phyloP scores from a whole-genome alignment of 1,140 invertebrate genomes.

The Meloidogyne hapla region DNA sequence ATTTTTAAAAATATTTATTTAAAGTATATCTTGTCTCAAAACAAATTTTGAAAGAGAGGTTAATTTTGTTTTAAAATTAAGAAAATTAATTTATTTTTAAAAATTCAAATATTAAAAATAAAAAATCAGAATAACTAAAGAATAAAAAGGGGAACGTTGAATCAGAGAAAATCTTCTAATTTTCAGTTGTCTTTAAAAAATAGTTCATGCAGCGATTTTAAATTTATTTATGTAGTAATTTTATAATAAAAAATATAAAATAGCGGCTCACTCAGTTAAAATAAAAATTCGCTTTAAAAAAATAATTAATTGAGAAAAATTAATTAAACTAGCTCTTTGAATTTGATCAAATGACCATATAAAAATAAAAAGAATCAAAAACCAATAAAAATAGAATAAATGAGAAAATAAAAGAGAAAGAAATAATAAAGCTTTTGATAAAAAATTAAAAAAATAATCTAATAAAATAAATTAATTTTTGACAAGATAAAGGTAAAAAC shows the following conservation, averaged over 20 bases:
- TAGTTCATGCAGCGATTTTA: too few species aligned
- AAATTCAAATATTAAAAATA: too few species aligned
- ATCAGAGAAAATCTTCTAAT: too few species aligned
- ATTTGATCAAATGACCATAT: background rate
- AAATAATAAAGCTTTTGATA: background rate
- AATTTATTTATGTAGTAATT: too few species aligned
- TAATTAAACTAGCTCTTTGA: background rate
- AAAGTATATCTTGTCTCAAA: too few species aligned
- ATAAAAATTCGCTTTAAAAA: background rate
- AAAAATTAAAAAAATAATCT: background rate
- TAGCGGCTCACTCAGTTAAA: background rate
- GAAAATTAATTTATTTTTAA: too few species aligned
- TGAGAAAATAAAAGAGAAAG: background rate
- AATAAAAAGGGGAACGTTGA: too few species aligned
- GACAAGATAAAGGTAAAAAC: background rate
- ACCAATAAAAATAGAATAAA: background rate
- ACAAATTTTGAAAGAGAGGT: too few species aligned
- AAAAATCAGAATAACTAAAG: too few species aligned
- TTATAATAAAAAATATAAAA: background rate
- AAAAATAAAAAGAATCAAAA: background rate
- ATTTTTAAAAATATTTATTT: too few species aligned
- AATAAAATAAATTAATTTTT: background rate
- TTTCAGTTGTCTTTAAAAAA: too few species aligned
- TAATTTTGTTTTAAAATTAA: too few species aligned
- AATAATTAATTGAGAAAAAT: background rate